Base-by-base conservation (phyloP, 2,797 vertebrate genomes). In the Pseudomugil tenellus region DNA sequence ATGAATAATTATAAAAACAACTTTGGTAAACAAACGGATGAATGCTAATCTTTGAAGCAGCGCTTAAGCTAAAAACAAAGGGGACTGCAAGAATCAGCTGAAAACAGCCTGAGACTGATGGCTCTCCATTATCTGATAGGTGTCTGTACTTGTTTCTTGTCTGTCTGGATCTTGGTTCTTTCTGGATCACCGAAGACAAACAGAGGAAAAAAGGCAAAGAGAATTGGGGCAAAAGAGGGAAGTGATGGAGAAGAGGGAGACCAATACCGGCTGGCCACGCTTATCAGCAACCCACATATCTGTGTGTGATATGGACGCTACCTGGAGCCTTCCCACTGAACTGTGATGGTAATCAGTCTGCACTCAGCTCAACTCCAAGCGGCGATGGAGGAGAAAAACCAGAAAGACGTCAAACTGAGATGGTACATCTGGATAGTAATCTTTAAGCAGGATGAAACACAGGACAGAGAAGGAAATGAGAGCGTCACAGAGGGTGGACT, bases 101-200 rank as follows among this genome's bases (percentile, higher is more conserved):
- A 60, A 41, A 57, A 32, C 28, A 56, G 80, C 52, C 80, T 83
- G 76, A 72, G 73, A 77, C 79, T 76, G 65, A 84, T 82, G 79
- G 52, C 13, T 39, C 13, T 39, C 16, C 0, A 65, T 73, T 79
- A 91, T 92, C 87, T 85, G 84, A 81, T 84, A 80, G 63, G 83
- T 70, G 69, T 21, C 25, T 67, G n/a, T 59, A 55, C 77, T 68
- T 49, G 31, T 74, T 81, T 84, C 74, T 87, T 91, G 89, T 88
- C 83, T 82, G 88, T 89, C 89, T 91, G 82, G 77, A 93, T 93
- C 91, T 94, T 90, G 84, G 89, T 92, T 92, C 66, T 92, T 93
- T 93, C 87, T 86, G 90, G 90, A 91, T 93, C 89, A 84, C 71
- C 88, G 86, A 86, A 76, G 83, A 72, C 67, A 58, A 69, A 84